These are phyloP conservation scores for Planococcus citri DNA, from an alignment of 1,140 invertebrate species.

Conservation along the genomic window DNA sequence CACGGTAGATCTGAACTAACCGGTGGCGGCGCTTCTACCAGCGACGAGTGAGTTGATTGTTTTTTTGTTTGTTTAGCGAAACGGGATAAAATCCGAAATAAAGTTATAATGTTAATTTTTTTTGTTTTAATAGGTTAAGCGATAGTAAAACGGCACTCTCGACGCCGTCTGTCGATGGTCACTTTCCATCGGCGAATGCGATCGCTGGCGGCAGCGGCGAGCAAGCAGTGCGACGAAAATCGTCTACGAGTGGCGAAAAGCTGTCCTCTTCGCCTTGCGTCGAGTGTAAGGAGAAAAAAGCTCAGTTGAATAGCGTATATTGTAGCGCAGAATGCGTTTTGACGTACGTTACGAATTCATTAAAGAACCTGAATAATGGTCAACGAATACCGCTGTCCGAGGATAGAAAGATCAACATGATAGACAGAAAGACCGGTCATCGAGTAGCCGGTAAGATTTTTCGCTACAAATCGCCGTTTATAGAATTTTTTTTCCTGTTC, in stretches of 20 bases:
- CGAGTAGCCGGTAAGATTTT: not conserved
- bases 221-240: not conserved
- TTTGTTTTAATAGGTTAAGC: too few species aligned
- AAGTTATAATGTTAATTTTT: too few species aligned
- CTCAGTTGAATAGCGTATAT: not conserved
- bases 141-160: not conserved
- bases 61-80: not conserved
- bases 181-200: not conserved
- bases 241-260: not conserved
- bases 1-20: not conserved
- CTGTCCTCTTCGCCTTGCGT: not conserved
- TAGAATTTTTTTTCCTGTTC: too few species aligned
- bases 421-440: not conserved
- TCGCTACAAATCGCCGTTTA: not conserved
- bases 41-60: not conserved
- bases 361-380: not conserved
- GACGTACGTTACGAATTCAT: not conserved
- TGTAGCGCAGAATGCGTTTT: not conserved
- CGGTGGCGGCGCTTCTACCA: not conserved
- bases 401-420: not conserved
- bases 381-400: not conserved
- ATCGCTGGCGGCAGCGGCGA: not conserved
- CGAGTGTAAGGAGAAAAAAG: conserved; percentile 3
- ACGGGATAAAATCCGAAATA: too few species aligned
- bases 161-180: not conserved